Conservation (phyloP, 2,888 invertebrate species). For the Cylindroiulus punctatus region DNA sequence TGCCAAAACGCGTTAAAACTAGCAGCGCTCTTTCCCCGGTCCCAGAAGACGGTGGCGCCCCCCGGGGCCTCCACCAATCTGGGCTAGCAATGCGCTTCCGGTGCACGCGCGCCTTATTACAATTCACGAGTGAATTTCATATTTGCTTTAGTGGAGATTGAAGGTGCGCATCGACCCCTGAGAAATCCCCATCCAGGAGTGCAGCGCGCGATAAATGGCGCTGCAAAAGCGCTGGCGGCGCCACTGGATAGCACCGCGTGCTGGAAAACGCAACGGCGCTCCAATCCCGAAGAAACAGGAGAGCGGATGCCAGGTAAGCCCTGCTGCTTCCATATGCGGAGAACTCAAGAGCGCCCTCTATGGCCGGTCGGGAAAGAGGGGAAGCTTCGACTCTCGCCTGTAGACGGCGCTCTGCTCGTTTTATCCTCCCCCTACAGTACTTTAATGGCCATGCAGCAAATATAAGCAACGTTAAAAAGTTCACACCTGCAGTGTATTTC, state of each 20-base stretch:
- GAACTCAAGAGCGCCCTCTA: neutral
- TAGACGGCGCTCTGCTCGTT: neutral
- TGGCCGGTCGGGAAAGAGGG: too few relatives aligned
- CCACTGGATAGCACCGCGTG: neutral
- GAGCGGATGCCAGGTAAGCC: neutral
- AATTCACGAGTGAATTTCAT: neutral
- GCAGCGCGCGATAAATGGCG: neutral
- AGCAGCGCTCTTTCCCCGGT: neutral
- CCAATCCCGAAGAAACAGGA: neutral
- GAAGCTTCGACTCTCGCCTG: neutral
- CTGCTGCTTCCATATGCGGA: neutral
- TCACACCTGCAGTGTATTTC: too few relatives aligned
- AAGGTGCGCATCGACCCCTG: neutral
- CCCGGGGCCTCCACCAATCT: neutral
- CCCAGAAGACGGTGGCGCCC: neutral
- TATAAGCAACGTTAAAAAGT: too few relatives aligned
- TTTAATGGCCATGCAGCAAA: too few relatives aligned
- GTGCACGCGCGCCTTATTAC: conserved; percentile 1
- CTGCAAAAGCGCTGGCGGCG: neutral
- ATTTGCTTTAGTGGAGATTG: neutral
- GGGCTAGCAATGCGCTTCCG: neutral
- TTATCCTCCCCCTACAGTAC: too few relatives aligned
- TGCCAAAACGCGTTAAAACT: neutral
- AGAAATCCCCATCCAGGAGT: neutral
- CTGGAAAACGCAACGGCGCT: neutral